These are phyloP conservation scores for Acanthosepion pharaonis DNA, from an alignment of 2,888 invertebrate species.

Conservation along the genomic window DNA sequence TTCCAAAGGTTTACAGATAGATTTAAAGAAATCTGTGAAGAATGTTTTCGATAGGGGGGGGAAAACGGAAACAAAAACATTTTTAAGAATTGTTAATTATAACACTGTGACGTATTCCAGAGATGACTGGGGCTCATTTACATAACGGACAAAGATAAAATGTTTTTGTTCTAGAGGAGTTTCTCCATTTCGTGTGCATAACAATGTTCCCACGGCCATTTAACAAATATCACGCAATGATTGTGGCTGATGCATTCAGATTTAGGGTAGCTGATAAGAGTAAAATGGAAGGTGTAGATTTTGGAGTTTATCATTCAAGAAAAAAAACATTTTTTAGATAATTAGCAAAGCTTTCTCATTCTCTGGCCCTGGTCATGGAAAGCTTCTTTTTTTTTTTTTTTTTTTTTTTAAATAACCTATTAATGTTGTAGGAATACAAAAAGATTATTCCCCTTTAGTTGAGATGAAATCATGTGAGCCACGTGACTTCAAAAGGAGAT, in stretches of 20 bases:
- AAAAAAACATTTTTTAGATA: neutral
- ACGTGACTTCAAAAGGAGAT: too few relatives aligned
- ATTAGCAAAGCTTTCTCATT: neutral
- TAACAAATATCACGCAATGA: neutral
- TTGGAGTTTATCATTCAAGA: neutral
- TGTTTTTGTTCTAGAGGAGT: neutral
- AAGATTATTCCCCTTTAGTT: too few relatives aligned
- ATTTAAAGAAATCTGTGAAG: neutral
- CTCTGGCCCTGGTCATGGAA: neutral
- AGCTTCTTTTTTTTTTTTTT: too few relatives aligned
- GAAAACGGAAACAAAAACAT: neutral
- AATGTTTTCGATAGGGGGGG: neutral
- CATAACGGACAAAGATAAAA: neutral
- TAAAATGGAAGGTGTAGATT: neutral
- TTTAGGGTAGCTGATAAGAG: neutral
- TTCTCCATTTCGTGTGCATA: neutral
- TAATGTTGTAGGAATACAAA: too few relatives aligned
- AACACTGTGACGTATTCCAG: neutral
- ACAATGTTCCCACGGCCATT: neutral
- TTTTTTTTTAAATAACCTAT: too few relatives aligned
- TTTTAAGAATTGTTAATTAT: neutral
- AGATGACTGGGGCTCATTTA: conserved; percentile 16
- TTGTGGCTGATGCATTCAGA: neutral
- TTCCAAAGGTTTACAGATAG: neutral
- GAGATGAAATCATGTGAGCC: too few relatives aligned